Conservation (phyloP, 2,888 invertebrate genomes). For the Cantharis flavilabris region DNA sequence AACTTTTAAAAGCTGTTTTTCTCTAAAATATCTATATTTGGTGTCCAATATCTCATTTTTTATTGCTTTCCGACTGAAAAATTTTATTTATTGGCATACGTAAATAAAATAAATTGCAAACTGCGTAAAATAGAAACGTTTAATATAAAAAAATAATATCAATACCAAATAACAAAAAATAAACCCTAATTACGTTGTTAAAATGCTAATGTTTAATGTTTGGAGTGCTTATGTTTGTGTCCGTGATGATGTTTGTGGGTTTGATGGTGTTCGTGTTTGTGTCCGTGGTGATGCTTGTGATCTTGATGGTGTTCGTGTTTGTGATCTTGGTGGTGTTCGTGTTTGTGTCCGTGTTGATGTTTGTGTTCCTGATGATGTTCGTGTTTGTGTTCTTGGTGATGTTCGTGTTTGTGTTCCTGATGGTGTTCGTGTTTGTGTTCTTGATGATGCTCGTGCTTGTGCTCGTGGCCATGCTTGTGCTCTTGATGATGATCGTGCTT, state of each 20-base stretch:
- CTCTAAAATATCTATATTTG: too few relatives aligned
- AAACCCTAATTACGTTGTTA: neutral
- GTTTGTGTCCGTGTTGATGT: constrained; percentile 30
- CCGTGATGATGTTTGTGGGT: constrained; percentile 4
- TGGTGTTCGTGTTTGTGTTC: constrained; percentile 32
- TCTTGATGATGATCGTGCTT: constrained; percentile 32
- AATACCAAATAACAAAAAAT: neutral
- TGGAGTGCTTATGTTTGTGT: constrained; percentile 16
- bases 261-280: too few relatives aligned
- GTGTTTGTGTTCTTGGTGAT: constrained; percentile 34
- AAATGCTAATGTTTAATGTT: neutral
- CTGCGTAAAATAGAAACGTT: neutral
- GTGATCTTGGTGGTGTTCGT: constrained; percentile 32
- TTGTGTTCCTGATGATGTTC: constrained; percentile 31
- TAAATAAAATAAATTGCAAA: neutral
- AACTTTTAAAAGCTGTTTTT: too few relatives aligned
- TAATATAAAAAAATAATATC: neutral
- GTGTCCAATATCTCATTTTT: too few relatives aligned
- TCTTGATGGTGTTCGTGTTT: constrained; percentile 15
- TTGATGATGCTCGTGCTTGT: constrained; percentile 25
- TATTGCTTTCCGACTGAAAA: neutral
- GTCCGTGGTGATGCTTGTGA: constrained; percentile 20
- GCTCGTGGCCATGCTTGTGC: constrained; percentile 18
- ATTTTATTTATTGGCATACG: neutral
- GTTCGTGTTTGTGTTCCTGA: constrained; percentile 27